Conservation (phyloP, 2,113 vertebrate genomes). For the Eurypyga helias region DNA sequence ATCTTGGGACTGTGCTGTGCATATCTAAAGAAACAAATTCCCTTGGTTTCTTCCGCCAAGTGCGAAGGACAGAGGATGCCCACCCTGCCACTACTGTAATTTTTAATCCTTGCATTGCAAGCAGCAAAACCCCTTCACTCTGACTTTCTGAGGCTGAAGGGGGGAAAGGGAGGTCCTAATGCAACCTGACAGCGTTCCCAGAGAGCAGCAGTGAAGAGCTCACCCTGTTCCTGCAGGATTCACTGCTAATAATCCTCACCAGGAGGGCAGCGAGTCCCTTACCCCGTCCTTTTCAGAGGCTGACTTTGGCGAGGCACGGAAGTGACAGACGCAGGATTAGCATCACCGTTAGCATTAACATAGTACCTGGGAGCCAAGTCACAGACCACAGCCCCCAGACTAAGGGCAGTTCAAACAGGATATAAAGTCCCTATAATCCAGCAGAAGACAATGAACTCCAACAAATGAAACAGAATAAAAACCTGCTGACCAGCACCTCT, state of each 20-base stretch:
- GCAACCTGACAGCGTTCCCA: neutral
- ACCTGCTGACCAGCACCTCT: neutral
- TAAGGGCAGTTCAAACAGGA: neutral
- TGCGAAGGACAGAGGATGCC: neutral
- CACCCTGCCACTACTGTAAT: neutral
- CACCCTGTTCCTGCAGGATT: neutral
- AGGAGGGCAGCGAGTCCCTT: neutral
- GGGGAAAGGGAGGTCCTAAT: neutral
- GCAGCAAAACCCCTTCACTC: neutral
- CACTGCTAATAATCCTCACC: neutral
- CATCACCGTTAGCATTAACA: neutral
- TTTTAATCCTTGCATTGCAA: neutral
- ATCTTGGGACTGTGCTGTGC: neutral
- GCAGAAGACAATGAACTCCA: neutral
- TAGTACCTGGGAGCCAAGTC: fast-evolving
- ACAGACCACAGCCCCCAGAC: neutral
- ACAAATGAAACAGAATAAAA: neutral
- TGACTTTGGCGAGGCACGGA: neutral
- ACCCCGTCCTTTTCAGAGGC: neutral
- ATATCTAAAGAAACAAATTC: neutral
- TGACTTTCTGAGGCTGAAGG: neutral
- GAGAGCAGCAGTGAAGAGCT: neutral
- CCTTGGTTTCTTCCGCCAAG: neutral
- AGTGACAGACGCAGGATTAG: neutral
- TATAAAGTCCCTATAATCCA: neutral